These are phyloP conservation scores for Drosophila insularis DNA, from an alignment of 1,140 invertebrate genomes.

Conservation along the genomic window DNA sequence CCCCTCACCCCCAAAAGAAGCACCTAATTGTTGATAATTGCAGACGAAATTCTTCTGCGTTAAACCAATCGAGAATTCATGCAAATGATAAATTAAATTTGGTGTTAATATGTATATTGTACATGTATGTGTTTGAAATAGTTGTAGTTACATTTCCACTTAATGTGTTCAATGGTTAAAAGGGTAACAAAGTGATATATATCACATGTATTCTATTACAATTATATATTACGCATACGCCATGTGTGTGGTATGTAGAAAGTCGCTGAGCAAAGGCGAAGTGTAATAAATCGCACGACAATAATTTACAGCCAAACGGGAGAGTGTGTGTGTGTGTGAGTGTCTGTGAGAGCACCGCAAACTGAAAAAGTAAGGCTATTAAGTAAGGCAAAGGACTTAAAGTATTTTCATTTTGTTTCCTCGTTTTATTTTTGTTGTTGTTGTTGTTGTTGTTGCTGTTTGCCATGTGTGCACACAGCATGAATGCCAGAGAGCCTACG, in stretches of 20 bases:
- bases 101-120: no score
- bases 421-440: background rate
- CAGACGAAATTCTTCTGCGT: background rate
- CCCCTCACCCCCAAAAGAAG: no score
- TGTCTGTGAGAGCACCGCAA: slow-evolving; percentile 18
- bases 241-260: slow-evolving; percentile 61
- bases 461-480: slow-evolving; percentile 3
- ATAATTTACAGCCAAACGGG: slow-evolving; percentile 59
- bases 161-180: no score
- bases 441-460: background rate
- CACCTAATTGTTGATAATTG: slow-evolving; percentile 2
- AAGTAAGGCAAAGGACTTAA: slow-evolving; percentile 76
- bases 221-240: slow-evolving; percentile 72
- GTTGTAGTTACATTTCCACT: no score
- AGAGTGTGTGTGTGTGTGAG: slow-evolving; percentile 24
- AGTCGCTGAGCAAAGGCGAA: slow-evolving; percentile 30
- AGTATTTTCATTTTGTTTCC: slow-evolving; percentile 49
- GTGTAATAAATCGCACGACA: slow-evolving; percentile 73
- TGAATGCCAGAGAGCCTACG: slow-evolving; percentile 5
- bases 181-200: background rate
- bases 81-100: no score
- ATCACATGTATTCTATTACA: slow-evolving; percentile 58
- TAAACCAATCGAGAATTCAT: no score
- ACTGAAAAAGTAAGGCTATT: slow-evolving; percentile 64
- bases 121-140: no score